Percentiles rank a stretch among this genome's conserved stretches.
These are phyloP conservation scores for Pemphigus obesinymphae DNA, from an alignment of 1,140 invertebrate genomes.

Conservation along the genomic window DNA sequence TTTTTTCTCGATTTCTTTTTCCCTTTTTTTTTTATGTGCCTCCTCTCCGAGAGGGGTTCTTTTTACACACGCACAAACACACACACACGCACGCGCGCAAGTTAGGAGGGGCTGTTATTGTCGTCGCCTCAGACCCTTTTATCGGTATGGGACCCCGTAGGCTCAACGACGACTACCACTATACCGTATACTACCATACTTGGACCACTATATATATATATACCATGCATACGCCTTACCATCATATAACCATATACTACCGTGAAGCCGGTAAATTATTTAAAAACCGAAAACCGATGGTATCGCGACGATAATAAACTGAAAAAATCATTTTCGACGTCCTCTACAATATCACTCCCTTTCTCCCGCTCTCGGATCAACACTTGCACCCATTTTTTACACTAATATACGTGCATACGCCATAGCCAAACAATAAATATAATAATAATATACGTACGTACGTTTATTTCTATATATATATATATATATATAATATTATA, in stretches of 20 bases:
- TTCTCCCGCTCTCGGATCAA: neutral
- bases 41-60: slow-evolving; percentile 21
- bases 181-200: too few species aligned
- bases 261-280: slow-evolving; percentile 20
- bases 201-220: too few species aligned
- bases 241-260: too few species aligned
- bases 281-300: slow-evolving; percentile 28
- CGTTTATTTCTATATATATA: too few species aligned
- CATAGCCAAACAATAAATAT: neutral
- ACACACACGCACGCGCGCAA: neutral
- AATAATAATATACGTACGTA: neutral
- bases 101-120: slow-evolving; percentile 16
- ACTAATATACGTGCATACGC: too few species aligned
- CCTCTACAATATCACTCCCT: neutral
- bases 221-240: too few species aligned
- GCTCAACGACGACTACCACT: too few species aligned
- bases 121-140: slow-evolving; percentile 20
- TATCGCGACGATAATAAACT: slow-evolving; percentile 21
- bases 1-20: neutral
- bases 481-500: too few species aligned
- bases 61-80: neutral
- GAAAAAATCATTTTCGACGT: slow-evolving; percentile 7
- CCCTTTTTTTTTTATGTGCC: neutral
- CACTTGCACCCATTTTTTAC: too few species aligned
- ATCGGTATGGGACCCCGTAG: too few species aligned